Evolutionary conservation across 2,888 invertebrate genomes (phyloP).

Genomic region (Escarpia spicata): DNA sequence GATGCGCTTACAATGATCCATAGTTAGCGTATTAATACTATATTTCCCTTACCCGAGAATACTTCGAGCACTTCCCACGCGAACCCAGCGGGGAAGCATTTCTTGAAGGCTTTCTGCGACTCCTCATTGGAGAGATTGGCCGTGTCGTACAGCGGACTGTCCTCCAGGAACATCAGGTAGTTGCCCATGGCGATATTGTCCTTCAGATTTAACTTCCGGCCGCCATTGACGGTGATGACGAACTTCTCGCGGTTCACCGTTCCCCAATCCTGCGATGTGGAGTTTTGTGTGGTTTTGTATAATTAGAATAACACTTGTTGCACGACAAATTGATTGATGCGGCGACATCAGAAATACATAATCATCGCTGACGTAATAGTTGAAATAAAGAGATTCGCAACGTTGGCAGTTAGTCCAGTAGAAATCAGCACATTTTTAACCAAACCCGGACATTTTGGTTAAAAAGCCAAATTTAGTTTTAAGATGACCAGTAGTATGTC

Average conservation of each 20-base stretch:
- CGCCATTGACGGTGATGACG: slow-evolving; percentile 44
- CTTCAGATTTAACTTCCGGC: slow-evolving; percentile 35
- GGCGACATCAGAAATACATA: too few species aligned
- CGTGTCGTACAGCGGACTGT: slow-evolving; percentile 49
- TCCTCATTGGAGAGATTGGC: slow-evolving; percentile 43
- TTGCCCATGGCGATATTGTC: slow-evolving; percentile 48
- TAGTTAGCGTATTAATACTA: not conserved
- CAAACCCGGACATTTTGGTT: too few species aligned
- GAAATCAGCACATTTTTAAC: too few species aligned
- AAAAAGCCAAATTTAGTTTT: too few species aligned
- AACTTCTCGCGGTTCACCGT: slow-evolving; percentile 41
- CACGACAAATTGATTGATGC: too few species aligned
- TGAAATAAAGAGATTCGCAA: too few species aligned
- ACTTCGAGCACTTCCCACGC: slow-evolving; percentile 51
- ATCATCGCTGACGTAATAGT: too few species aligned
- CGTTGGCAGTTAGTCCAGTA: too few species aligned
- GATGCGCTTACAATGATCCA: too few species aligned
- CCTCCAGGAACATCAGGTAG: slow-evolving; percentile 54
- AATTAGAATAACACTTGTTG: not conserved
- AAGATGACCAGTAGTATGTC: too few species aligned
- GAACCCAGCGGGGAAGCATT: slow-evolving; percentile 46
- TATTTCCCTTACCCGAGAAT: slow-evolving; percentile 32
- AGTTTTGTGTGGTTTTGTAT: not conserved
- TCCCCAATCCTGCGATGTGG: slow-evolving; percentile 37
- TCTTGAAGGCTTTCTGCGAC: slow-evolving; percentile 47